Evolutionary conservation across 1,140 invertebrate genomes (phyloP).

Genomic region (Lithobius niger): DNA sequence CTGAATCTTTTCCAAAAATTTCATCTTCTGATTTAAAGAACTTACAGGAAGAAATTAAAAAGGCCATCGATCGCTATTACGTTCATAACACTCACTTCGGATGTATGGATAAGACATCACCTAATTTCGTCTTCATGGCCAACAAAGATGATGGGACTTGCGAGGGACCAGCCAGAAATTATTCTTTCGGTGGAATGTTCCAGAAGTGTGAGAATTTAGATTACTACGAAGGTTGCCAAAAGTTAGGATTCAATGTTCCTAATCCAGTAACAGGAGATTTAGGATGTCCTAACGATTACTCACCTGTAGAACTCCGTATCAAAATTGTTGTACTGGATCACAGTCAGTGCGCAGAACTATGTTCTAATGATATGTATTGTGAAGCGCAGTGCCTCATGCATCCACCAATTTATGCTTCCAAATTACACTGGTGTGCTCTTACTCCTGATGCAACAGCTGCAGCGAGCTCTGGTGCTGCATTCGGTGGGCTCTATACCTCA

Average conservation of each 20-base stretch:
- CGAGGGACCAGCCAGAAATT: background rate
- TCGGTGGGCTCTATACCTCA: background rate
- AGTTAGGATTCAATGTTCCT: background rate
- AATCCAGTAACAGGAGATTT: conserved; percentile 3
- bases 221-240: background rate
- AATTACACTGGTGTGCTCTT: background rate
- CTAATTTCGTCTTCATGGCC: background rate
- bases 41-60: background rate
- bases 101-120: background rate
- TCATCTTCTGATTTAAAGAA: background rate
- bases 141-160: conserved; percentile 1
- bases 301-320: background rate
- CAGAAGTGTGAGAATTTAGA: background rate
- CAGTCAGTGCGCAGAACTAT: background rate
- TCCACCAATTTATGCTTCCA: background rate
- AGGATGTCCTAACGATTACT: background rate
- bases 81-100: background rate
- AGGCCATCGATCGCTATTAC: background rate
- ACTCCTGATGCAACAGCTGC: background rate
- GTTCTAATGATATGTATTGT: background rate
- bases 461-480: background rate
- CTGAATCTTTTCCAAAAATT: background rate
- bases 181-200: background rate
- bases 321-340: background rate
- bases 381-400: background rate